Evolutionary conservation across 2,113 vertebrate species (phyloP), one percentile per base, ranked within the genome.

Genomic region (Xiphorhynchus elegans): DNA sequence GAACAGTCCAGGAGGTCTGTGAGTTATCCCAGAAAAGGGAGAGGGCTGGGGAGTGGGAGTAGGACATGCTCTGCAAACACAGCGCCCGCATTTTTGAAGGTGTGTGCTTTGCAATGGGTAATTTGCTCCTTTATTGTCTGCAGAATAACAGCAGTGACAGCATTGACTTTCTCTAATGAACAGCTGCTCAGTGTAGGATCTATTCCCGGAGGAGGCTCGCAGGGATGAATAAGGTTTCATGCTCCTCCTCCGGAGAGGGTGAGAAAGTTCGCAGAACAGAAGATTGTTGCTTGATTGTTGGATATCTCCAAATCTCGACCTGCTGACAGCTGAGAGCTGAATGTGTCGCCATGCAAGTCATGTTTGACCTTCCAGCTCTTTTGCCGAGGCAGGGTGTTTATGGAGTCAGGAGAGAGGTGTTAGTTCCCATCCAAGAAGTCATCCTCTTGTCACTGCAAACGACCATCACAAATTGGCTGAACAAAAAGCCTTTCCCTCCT

Each of bases 41-140:
- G 80, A 28, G 88, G 9, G n/a, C 64, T 44, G 3, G 9, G 42
- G 59, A 87, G 52, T 25, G 40, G 89, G 84, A 82, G 62, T 4
- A 52, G 76, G 91, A 66, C n/a, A n/a, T 24, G 67, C 67, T 93
- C 70, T 70, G 94, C 87, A 91, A 80, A 83, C 87, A 84, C 67
- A 47, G 67, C 0, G 1, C 55, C 66, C 14, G 35, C 79, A 14
- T 90, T 96, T 95, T 39, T 79, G 84, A 91, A 96, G 96, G 96
- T 95, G 95, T 96, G 92, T 66, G 81, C 87, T 96, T 89, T 80
- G 91, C 90, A 90, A 77, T 93, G 93, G 93, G 67, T 88, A 95
- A 95, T 97, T 96, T 97, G 82, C 87, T 94, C 85, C 87, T 91
- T 95, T 94, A 96, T 96, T 97, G 91, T 94, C 95, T 95, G 96